A percentile compares a stretch with the other conserved stretches of the same genome.
These are phyloP conservation scores for Macrosoma leucophasiata DNA, from an alignment of 2,888 invertebrate species.

Conservation along the genomic window DNA sequence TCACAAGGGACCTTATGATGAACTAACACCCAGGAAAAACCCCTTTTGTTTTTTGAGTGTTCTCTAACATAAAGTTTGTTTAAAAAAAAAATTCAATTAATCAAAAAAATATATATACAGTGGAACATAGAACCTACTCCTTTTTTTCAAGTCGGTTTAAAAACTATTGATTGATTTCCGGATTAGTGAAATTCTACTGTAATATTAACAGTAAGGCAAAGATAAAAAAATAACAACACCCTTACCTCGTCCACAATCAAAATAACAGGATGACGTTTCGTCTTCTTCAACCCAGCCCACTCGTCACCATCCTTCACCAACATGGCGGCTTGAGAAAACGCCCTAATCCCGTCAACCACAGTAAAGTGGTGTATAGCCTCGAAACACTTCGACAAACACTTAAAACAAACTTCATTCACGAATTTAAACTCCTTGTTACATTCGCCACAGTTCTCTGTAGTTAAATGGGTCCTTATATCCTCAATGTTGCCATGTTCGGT, in stretches of 20 bases:
- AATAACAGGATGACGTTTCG: conserved; percentile 77
- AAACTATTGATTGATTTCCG: too few species aligned
- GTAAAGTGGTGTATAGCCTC: conserved; percentile 49
- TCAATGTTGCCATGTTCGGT: conserved; percentile 52
- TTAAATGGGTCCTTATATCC: conserved; percentile 36
- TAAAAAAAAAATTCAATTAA: too few species aligned
- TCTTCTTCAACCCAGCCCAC: conserved; percentile 51
- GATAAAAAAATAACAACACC: too few species aligned
- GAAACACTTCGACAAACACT: conserved; percentile 53
- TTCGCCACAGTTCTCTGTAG: conserved; percentile 33
- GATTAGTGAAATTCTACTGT: too few species aligned
- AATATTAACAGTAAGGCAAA: too few species aligned
- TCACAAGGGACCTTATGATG: too few species aligned
- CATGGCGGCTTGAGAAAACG: conserved; percentile 52
- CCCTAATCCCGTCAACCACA: conserved; percentile 55
- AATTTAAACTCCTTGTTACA: conserved; percentile 46
- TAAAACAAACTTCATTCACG: conserved; percentile 47
- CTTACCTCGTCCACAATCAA: conserved; percentile 81
- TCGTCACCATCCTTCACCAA: conserved; percentile 52
- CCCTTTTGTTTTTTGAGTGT: too few species aligned
- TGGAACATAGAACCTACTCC: too few species aligned
- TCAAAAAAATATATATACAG: not conserved
- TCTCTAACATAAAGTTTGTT: too few species aligned
- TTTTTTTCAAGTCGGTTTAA: too few species aligned
- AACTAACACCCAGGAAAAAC: too few species aligned